Base-by-base conservation (phyloP, 2,888 invertebrate genomes). In the Nineta flava region DNA sequence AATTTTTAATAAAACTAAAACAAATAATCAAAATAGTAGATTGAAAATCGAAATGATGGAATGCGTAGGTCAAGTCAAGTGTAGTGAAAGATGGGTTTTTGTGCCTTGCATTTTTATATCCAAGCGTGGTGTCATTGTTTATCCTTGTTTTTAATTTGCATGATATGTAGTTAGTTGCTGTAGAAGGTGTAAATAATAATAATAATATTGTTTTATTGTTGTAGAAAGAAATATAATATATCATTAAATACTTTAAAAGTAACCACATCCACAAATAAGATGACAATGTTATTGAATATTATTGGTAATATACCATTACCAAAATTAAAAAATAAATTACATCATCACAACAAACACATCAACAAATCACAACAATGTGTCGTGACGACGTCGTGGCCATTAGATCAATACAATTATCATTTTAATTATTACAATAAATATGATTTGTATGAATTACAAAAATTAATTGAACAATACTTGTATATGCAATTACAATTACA, bases 211-310 rank as follows among this genome's bases (percentile, higher is more conserved):
- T 5, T 35, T n/a, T n/a, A 35, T 5, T 4, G 2, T 59, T 61
- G 50, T 60, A 86, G 85, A 62, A 80, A 83, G 60, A 87, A 87
- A 67, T 70, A 87, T 46, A 86, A 83, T 61, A 72, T 84, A 40
- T 77, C 79, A 0, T 67, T 87, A 19, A 79, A 82, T 17, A 79
- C 78, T 53, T 60, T 87, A 41, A 86, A 85, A 58, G 63, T 87
- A 34, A 85, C 85, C 64, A 65, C 87, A 34, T 86, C 86, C 0
- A 86, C 87, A 60, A 74, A 79, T 47, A 78, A 81, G 61, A 71
- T 86, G 31, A 72, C 75, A 19, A 65, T 75, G 31, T 66, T 87
- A 3, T 67, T 82, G 52, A 79, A 81, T 56, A 87, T 84, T 21
- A 57, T 59, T 40, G 73, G 72, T 56, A 71, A 70, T 53, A 57